These are phyloP conservation scores for Oeneis ivallda DNA, from an alignment of 2,888 invertebrate species.

Conservation along the genomic window DNA sequence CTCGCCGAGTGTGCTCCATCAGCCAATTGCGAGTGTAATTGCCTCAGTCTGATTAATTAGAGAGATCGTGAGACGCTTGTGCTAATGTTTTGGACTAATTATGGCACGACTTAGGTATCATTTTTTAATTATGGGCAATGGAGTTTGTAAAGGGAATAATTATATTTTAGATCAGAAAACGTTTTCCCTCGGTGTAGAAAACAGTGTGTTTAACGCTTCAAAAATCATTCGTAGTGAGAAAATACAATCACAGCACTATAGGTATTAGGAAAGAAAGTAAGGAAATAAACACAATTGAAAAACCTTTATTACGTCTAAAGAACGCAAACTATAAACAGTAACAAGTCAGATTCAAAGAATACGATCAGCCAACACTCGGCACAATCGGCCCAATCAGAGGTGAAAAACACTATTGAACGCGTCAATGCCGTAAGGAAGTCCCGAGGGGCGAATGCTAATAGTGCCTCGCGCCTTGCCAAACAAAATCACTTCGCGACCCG, in stretches of 20 bases:
- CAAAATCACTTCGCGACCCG: constrained; percentile 79
- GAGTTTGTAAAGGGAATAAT: not conserved
- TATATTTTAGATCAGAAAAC: not conserved
- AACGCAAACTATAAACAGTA: constrained; percentile 39
- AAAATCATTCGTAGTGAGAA: not conserved
- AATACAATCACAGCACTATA: not conserved
- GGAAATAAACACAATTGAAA: constrained; percentile 8
- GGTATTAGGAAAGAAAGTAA: not conserved
- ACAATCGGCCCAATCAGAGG: constrained; percentile 78
- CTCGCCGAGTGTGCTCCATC: constrained; percentile 37
- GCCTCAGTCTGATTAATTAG: constrained; percentile 68
- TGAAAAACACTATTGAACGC: constrained; percentile 57
- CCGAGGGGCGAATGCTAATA: constrained; percentile 76
- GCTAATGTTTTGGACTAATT: not conserved
- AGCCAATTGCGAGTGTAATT: constrained; percentile 52
- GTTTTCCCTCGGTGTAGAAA: not conserved
- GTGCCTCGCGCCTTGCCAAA: constrained; percentile 73
- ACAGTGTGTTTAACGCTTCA: not conserved
- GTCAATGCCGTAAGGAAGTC: constrained; percentile 59
- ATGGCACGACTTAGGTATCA: not conserved
- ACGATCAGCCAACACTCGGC: constrained; percentile 57
- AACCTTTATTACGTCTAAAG: constrained; percentile 26
- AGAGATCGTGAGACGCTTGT: not conserved
- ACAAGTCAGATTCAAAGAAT: constrained; percentile 54
- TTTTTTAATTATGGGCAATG: not conserved